Conservation (phyloP, 2,113 vertebrate species). For the Microtus richardsoni region DNA sequence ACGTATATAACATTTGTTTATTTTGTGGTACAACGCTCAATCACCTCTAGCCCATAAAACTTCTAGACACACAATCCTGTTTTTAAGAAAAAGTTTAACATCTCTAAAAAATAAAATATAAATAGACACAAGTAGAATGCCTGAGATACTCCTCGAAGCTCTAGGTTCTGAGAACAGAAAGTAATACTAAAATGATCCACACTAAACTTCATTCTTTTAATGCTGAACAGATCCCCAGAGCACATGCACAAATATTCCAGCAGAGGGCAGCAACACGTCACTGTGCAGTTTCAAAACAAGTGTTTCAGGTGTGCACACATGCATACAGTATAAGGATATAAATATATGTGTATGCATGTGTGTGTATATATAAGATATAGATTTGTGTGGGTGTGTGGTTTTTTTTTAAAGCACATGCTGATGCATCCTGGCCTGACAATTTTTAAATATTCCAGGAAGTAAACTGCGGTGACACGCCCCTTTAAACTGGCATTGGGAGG, state of each 20-base stretch:
- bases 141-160: slow-evolving; percentile 4
- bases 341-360: not conserved
- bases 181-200: not conserved
- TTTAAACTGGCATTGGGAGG: not conserved
- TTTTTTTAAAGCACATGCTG: not conserved
- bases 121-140: slow-evolving; percentile 2
- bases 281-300: not conserved
- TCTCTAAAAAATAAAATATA: slow-evolving; percentile 39
- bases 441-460: not conserved
- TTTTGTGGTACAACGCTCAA: not conserved
- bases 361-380: not conserved
- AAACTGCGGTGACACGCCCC: not conserved
- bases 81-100: not conserved
- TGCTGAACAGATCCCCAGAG: not conserved
- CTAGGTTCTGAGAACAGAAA: slow-evolving; percentile 37
- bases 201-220: not conserved
- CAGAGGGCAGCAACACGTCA: slow-evolving; percentile 71
- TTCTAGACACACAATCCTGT: not conserved
- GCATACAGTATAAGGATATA: too few relatives aligned
- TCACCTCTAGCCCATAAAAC: not conserved
- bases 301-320: slow-evolving; percentile 8
- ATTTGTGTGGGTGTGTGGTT: not conserved
- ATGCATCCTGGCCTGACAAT: not conserved
- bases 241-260: slow-evolving; percentile 48
- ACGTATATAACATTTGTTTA: not conserved